phyloP scores from a whole-genome alignment of 2,888 invertebrate genomes.

The Patella ulyssiponensis region DNA sequence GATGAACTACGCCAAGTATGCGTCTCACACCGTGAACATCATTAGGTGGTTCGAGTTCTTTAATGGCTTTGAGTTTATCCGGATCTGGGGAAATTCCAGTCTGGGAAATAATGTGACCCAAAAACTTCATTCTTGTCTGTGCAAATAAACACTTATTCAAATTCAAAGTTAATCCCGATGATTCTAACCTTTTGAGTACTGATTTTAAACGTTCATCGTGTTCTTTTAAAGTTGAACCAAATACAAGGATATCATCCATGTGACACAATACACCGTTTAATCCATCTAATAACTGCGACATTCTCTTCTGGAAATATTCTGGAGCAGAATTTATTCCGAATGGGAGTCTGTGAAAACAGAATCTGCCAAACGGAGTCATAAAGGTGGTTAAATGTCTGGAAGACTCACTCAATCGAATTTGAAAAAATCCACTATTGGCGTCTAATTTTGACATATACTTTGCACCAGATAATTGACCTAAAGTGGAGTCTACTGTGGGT shows the following conservation, averaged over 20 bases:
- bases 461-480: constrained; percentile 26
- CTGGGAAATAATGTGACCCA: constrained; percentile 33
- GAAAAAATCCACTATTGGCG: constrained; percentile 30
- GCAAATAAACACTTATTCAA: constrained; percentile 36
- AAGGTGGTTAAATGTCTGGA: constrained; percentile 39
- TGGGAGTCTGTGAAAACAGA: constrained; percentile 38
- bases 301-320: constrained; percentile 70
- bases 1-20: not conserved
- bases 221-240: constrained; percentile 13
- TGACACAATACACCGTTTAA: constrained; percentile 34
- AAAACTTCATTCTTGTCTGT: constrained; percentile 27
- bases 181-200: constrained; percentile 19
- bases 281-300: constrained; percentile 51
- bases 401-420: constrained; percentile 22
- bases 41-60: not conserved
- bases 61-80: not conserved
- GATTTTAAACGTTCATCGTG: constrained; percentile 26
- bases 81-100: constrained; percentile 32
- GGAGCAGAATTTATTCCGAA: constrained; percentile 66
- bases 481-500: constrained; percentile 27
- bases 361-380: constrained; percentile 44
- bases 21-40: not conserved
- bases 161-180: constrained; percentile 32
- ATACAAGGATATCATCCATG: constrained; percentile 40
- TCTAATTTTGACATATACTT: constrained; percentile 30